Conservation (phyloP, 2,113 vertebrate species). For the Ceyx margarethae region DNA sequence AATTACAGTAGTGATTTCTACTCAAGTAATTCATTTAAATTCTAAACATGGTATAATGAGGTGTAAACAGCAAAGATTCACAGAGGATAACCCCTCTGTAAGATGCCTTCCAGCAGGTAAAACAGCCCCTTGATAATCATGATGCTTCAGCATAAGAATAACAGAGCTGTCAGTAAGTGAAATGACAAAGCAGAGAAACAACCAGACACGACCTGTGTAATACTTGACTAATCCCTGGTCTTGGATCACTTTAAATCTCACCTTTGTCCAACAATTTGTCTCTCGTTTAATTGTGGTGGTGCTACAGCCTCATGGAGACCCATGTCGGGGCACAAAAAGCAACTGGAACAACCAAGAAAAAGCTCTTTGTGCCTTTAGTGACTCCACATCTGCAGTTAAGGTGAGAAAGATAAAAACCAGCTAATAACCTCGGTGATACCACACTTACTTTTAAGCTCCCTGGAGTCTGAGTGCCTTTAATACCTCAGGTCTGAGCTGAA, state of each 20-base stretch:
- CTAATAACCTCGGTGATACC: neutral
- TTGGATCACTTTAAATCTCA: neutral
- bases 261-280: neutral
- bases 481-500: accelerated
- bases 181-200: neutral
- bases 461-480: neutral
- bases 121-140: neutral
- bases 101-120: neutral
- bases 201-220: accelerated
- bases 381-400: neutral
- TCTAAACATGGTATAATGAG: neutral
- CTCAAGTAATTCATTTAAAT: constrained; percentile 18
- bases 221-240: neutral
- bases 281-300: neutral
- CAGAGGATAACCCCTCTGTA: neutral
- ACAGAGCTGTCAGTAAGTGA: neutral
- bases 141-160: neutral
- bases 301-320: neutral
- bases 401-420: neutral
- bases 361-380: neutral
- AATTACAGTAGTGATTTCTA: neutral
- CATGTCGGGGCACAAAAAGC: neutral
- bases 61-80: neutral
- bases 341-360: neutral
- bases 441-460: neutral